These are phyloP conservation scores for Cybosia mesomella DNA, from an alignment of 2,888 invertebrate genomes.

Conservation along the genomic window DNA sequence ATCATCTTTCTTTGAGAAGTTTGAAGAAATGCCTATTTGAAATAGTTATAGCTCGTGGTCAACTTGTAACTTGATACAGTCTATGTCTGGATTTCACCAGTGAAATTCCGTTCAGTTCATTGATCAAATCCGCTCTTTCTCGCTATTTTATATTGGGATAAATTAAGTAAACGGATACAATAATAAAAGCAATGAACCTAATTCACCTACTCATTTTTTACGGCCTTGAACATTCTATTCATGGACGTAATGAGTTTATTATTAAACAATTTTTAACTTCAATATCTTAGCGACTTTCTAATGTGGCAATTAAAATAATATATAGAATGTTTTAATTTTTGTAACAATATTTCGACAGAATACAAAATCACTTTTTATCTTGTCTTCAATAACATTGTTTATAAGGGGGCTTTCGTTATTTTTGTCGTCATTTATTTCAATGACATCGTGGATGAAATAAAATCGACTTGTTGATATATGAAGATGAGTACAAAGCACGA, in stretches of 20 bases:
- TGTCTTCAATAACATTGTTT: conserved; percentile 25
- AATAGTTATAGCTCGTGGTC: background rate
- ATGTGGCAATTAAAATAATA: conserved; percentile 30
- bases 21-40: too few species aligned
- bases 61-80: background rate
- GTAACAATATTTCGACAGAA: conserved; percentile 32
- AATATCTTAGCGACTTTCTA: conserved; percentile 47
- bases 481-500: conserved; percentile 65
- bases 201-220: conserved; percentile 6
- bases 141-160: background rate
- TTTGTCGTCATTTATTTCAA: conserved; percentile 58
- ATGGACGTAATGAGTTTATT: conserved; percentile 19
- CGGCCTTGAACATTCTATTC: conserved; percentile 15
- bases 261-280: conserved; percentile 23
- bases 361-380: conserved; percentile 30
- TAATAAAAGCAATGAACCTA: background rate
- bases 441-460: conserved; percentile 51
- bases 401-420: conserved; percentile 28
- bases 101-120: background rate
- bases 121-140: background rate
- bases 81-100: background rate
- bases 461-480: conserved; percentile 47
- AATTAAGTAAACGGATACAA: conserved; percentile 6
- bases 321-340: conserved; percentile 21
- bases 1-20: too few species aligned